Percentiles rank a stretch among this genome's conserved stretches.
Evolutionary conservation across 2,888 invertebrate species (phyloP).

Genomic region (Trisateles emortualis): DNA sequence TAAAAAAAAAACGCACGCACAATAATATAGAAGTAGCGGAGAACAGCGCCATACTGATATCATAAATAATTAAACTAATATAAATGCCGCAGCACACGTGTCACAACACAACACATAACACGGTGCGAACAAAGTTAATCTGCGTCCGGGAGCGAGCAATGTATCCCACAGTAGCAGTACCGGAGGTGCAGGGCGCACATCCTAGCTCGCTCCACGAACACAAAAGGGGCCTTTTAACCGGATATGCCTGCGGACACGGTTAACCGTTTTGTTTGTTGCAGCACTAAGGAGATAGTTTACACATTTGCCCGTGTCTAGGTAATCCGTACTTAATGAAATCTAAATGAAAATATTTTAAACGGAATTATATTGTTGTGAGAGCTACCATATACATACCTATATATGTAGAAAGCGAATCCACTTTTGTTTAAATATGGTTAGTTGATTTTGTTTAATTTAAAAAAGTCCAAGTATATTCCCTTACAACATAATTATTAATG

Average conservation of each 20-base stretch:
- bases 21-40: too few species aligned
- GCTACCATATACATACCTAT: too few species aligned
- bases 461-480: too few species aligned
- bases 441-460: too few species aligned
- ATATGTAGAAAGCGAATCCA: too few species aligned
- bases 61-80: background rate
- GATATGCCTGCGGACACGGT: background rate
- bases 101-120: background rate
- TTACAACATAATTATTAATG: too few species aligned
- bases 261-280: conserved; percentile 7
- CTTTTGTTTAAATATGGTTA: too few species aligned
- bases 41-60: too few species aligned
- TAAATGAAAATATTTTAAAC: conserved; percentile 3
- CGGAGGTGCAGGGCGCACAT: too few species aligned
- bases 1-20: too few species aligned
- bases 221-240: conserved; percentile 26
- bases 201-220: background rate
- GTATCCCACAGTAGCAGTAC: too few species aligned
- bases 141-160: background rate
- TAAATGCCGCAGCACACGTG: background rate
- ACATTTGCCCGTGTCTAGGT: background rate
- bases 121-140: conserved; percentile 6
- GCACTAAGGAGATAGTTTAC: conserved; percentile 12
- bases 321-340: background rate
- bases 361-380: too few species aligned